Conservation (phyloP, 1,140 invertebrate species). For the Frieseomelitta varia region DNA sequence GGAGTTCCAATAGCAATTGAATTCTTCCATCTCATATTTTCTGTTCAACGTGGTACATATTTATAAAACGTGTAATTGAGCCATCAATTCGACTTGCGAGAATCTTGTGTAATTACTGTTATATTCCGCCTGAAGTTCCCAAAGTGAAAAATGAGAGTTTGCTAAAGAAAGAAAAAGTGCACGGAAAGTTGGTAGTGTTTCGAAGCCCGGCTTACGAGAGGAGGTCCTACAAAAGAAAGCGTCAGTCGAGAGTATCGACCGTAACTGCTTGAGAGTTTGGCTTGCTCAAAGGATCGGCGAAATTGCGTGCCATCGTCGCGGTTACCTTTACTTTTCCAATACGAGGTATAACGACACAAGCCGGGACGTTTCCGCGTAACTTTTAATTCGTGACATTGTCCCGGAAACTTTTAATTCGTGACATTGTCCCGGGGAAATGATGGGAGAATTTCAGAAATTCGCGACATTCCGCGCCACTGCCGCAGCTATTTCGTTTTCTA, state of each 20-base stretch:
- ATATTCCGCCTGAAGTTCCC: background rate
- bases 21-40: background rate
- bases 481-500: background rate
- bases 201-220: background rate
- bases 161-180: background rate
- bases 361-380: background rate
- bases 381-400: slow-evolving; percentile 28
- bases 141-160: background rate
- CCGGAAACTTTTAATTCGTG: slow-evolving; percentile 29
- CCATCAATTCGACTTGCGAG: no score
- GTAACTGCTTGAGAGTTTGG: background rate
- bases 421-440: background rate
- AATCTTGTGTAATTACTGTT: background rate
- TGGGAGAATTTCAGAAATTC: slow-evolving; percentile 32
- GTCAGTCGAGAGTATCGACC: background rate
- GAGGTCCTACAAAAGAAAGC: background rate
- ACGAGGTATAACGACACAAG: slow-evolving; percentile 1
- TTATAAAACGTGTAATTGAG: background rate
- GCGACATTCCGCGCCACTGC: background rate
- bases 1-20: no score
- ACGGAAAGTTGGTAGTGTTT: background rate
- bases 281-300: background rate
- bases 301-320: background rate
- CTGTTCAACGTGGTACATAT: no score
- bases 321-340: slow-evolving; percentile 26